Evolutionary conservation across 2,113 vertebrate species (phyloP), one percentile per base, ranked within the genome.

Genomic region (Chroicocephalus ridibundus): DNA sequence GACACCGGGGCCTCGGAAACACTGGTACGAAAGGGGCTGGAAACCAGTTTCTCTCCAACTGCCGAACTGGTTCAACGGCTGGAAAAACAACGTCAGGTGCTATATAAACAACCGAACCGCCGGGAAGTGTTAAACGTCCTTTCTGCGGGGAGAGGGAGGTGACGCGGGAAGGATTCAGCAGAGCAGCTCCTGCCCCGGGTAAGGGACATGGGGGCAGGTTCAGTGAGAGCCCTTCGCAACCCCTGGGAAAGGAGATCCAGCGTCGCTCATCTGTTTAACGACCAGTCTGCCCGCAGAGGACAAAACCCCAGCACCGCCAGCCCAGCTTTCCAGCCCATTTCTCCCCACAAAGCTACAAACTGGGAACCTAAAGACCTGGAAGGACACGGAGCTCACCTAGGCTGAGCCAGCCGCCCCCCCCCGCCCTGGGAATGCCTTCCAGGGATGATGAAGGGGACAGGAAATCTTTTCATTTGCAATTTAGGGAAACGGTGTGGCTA

Each of bases 221-320:
- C 24, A 13, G 47, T 17, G 8, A 4, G 25, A 31, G 54, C 44
- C 46, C 66, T 51, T 17, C 1, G 77, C 9, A 26, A 4, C 27
- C 12, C 15, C 51, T 1, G 54, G 26, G 17, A 47, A n/a, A 6
- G 47, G 40, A 52, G 31, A 38, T 2, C 19, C 18, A 6, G 42
- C 0, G 0, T 14, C 17, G 36, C 38, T 16, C 26, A 5, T 1
- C 27, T 22, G 6, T 27, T 19, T 16, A 16, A 34, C 0, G 2
- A 1, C 55, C 17, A 8, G 29, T 24, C 38, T n/a, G 26, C 15
- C 47, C 38, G 2, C 34, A 27, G 38, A 32, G 15, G 31, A 21
- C 58, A 11, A 34, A n/a, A 10, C 32, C 1, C 1, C 16, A 25
- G 17, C 29, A 1, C 20, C 20, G 0, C 13, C 52, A 13, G 17